Conservation (phyloP, 2,113 vertebrate genomes). For the Penelope pileata region DNA sequence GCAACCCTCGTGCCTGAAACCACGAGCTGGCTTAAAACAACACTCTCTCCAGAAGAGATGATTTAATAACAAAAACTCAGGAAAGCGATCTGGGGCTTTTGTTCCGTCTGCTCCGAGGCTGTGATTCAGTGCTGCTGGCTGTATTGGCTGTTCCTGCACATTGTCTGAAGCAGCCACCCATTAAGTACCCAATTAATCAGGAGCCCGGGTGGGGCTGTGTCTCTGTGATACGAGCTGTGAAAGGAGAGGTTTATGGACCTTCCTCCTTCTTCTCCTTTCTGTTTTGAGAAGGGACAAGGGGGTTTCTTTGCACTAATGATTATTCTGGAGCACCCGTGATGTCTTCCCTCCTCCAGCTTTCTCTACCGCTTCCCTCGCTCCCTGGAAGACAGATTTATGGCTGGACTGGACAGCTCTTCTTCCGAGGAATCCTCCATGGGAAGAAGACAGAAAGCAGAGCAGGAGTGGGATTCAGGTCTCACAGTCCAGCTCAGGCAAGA, state of each 20-base stretch:
- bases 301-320: neutral
- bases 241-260: neutral
- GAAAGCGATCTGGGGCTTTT: neutral
- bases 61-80: neutral
- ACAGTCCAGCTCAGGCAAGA: neutral
- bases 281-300: neutral
- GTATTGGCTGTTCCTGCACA: neutral
- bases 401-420: neutral
- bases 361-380: neutral
- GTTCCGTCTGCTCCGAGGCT: neutral
- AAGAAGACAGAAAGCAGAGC: neutral
- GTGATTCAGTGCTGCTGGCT: neutral
- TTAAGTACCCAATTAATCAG: constrained; percentile 20
- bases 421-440: neutral
- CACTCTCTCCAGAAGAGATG: neutral
- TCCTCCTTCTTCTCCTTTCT: neutral
- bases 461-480: neutral
- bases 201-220: neutral
- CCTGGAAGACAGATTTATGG: neutral
- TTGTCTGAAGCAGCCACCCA: constrained; percentile 1
- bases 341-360: neutral
- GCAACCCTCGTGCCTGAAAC: neutral
- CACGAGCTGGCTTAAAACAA: neutral
- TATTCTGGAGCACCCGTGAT: neutral
- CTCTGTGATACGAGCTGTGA: neutral